Evolutionary conservation across 2,113 vertebrate species (phyloP), one percentile per base, ranked within the genome.

Genomic region (Leptodactylus fuscus): DNA sequence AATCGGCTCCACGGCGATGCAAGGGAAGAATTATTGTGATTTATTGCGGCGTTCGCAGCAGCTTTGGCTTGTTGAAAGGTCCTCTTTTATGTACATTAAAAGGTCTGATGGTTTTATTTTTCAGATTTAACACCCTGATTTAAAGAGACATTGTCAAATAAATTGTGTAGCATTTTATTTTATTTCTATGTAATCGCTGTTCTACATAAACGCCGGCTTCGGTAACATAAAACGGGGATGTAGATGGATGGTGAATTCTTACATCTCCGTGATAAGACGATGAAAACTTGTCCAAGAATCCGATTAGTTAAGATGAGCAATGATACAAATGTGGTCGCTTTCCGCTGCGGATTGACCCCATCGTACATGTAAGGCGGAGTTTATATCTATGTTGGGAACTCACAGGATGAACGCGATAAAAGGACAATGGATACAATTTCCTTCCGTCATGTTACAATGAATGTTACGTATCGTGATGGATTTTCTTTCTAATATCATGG

Each of bases 1-100:
- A 86, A 86, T 80, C 84, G 41, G 34, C 34, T 73, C 76, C 41
- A 12, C 16, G 20, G 62, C 46, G 36, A 81, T 60, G 49, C 65
- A 9, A 27, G 76, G 24, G 65, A 73, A 60, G 65, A 46, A 69
- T 86, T 81, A 81, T 86, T 86, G 38, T 81, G 76, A 86, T 86
- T 81, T 86, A 81, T 86, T n/a, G 49, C 77, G 1, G 34, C 24
- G 4, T 70, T 85, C 65, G 4, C 11, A 36, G 36, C 36, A 22
- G 77, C 69, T 81, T 73, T 58, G 34, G 34, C 51, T 79, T 70
- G 77, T 41, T 38, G 76, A 67, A 77, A 73, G 49, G 62, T 46
- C 58, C 60, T 48, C 44, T 75, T 79, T 86, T 86, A 73, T 73
- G 65, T 86, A 86, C 62, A 86, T 86, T 86, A 86, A 85, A 85